Base-by-base conservation (phyloP, 2,797 vertebrate species). In the Amazona finschi region DNA sequence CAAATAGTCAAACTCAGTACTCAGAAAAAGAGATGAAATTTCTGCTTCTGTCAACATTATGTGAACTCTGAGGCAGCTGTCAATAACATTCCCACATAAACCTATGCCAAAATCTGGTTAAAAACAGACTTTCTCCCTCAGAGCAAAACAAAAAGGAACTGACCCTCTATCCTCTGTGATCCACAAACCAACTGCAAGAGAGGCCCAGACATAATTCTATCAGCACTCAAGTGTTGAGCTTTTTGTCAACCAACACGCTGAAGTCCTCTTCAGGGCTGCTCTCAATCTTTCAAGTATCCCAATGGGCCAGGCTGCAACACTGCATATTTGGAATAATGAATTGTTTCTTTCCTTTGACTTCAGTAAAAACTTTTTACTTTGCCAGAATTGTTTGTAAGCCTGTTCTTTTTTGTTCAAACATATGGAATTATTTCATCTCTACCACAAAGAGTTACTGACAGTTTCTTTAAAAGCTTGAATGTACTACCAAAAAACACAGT, bases 21-120 rank as follows among this genome's bases (percentile, higher is more conserved):
- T 64, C 60, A 41, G 58, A 93, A 95, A 87, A 47, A 92, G 83
- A 95, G 36, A 74, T 21, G 52, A 82, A 15, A 88, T 44, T 91
- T 93, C 80, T 91, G 28, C 18, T 87, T 92, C 53, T 77, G 36
- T 19, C 43, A 65, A 60, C 5, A 16, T 43, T 30, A 41, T 3
- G 38, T 17, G 71, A 73, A 64, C 38, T 49, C 57, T 49, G 33
- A 87, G 17, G 28, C 31, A 64, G n/a, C 28, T 83, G 27, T 65
- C 52, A 80, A 8, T 57, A 74, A 49, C 25, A 82, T 25, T 52
- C 28, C 71, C 49, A 76, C 11, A 55, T n/a, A 93, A 73, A 72
- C 9, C 30, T 79, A 57, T 10, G 76, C n/a, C 27, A 27, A 80
- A 49, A 79, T 17, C 14, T n/a, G 12, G 19, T 58, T 85, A n/a